These are phyloP conservation scores for Scaptomyza cyrtandrae DNA, from an alignment of 2,888 invertebrate species.

Conservation along the genomic window DNA sequence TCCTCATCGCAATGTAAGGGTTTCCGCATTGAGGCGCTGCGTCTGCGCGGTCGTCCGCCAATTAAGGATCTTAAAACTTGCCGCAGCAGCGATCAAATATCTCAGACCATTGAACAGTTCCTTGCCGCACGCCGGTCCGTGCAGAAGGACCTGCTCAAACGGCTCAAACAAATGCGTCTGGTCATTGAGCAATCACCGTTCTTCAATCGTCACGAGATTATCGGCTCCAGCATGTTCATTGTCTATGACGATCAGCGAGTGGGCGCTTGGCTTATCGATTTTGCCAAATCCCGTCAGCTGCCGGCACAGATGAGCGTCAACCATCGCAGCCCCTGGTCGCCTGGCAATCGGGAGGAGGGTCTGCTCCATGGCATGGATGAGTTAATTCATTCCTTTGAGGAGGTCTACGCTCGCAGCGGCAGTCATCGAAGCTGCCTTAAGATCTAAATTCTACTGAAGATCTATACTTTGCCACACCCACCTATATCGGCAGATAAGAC, in stretches of 20 bases:
- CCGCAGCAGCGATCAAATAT: constrained; percentile 90
- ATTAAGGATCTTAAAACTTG: constrained; percentile 95
- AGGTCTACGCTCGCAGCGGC: constrained; percentile 80
- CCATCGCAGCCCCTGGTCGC: constrained; percentile 93
- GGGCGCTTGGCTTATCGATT: constrained; percentile 98
- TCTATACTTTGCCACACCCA: constrained; percentile 13
- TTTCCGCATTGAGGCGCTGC: constrained; percentile 98
- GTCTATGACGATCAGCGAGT: constrained; percentile 95
- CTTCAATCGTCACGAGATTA: constrained; percentile 95
- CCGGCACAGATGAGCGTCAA: constrained; percentile 89
- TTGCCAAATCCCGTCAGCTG: constrained; percentile 94
- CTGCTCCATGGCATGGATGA: constrained; percentile 96
- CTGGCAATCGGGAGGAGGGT: constrained; percentile 99
- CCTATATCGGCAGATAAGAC: constrained; percentile 55
- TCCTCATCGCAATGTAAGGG: constrained; percentile 97
- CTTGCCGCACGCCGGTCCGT: constrained; percentile 88
- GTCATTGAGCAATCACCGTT: constrained; percentile 93
- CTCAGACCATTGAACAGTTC: constrained; percentile 90
- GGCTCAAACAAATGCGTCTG: constrained; percentile 90
- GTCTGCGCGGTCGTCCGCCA: constrained; percentile 92
- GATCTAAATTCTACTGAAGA: constrained; percentile 56
- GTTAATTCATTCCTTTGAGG: constrained; percentile 90
- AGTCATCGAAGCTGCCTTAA: constrained; percentile 76
- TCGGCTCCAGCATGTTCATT: constrained; percentile 96
- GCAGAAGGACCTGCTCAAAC: constrained; percentile 88